Percentiles rank a stretch among this genome's conserved stretches.
These are phyloP conservation scores for Eriosoma lanigerum DNA, from an alignment of 1,140 invertebrate species.

Conservation along the genomic window DNA sequence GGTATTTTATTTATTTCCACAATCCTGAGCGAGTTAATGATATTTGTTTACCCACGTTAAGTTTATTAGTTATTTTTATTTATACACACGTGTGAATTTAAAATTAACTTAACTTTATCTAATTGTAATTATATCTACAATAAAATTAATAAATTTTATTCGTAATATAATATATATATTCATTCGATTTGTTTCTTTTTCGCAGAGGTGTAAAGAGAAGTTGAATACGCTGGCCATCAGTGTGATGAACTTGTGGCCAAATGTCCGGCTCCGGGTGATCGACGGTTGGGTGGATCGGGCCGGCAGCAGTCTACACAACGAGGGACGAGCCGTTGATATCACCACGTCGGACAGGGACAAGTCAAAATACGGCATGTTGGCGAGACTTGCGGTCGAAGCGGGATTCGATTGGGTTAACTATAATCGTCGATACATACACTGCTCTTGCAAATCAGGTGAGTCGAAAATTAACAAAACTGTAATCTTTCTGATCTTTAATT, in stretches of 20 bases:
- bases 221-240: conserved; percentile 90
- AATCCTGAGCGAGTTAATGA: no score
- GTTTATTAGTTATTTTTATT: no score
- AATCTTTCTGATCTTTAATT: no score
- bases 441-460: conserved; percentile 95
- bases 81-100: no score
- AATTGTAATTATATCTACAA: no score
- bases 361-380: conserved; percentile 93
- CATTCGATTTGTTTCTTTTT: conserved; percentile 53
- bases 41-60: no score
- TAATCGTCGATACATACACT: conserved; percentile 92
- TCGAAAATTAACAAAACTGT: not conserved
- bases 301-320: conserved; percentile 85
- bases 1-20: no score
- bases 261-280: conserved; percentile 85
- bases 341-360: conserved; percentile 90
- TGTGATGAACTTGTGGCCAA: conserved; percentile 98
- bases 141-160: no score
- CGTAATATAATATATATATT: not conserved
- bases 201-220: conserved; percentile 93
- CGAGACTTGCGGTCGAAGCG: conserved; percentile 91
- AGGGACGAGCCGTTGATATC: conserved; percentile 92
- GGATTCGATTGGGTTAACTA: conserved; percentile 99
- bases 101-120: no score
- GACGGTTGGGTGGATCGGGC: conserved; percentile 96